A percentile compares a stretch with the other conserved stretches of the same genome.
Evolutionary conservation across 2,888 invertebrate species (phyloP).

Genomic region (Halocaridina rubra): DNA sequence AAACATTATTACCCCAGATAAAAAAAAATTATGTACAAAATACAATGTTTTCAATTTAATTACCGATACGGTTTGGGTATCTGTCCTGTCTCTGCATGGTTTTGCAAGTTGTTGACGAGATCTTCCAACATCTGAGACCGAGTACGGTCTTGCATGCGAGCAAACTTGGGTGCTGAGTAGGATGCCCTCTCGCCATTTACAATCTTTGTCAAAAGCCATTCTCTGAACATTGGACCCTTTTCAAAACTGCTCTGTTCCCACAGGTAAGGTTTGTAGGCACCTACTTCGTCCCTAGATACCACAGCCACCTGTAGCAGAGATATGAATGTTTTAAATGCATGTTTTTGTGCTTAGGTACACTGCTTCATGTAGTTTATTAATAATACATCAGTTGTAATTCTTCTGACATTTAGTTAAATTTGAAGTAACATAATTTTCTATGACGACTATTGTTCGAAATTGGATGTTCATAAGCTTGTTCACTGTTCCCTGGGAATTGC

Average conservation of each 20-base stretch:
- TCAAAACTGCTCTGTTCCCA: slow-evolving; percentile 96
- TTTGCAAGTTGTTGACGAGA: slow-evolving; percentile 91
- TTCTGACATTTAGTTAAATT: too few relatives aligned
- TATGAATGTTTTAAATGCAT: not conserved
- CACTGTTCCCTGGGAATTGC: too few relatives aligned
- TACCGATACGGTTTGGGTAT: slow-evolving; percentile 92
- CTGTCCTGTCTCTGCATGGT: slow-evolving; percentile 94
- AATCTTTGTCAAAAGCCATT: slow-evolving; percentile 93
- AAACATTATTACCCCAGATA: too few relatives aligned
- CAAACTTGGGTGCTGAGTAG: slow-evolving; percentile 94
- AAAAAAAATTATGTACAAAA: too few relatives aligned
- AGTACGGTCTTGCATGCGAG: slow-evolving; percentile 93
- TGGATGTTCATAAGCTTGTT: too few relatives aligned
- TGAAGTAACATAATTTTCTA: too few relatives aligned
- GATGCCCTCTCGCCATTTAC: slow-evolving; percentile 94
- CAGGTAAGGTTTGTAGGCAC: slow-evolving; percentile 93
- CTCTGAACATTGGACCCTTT: slow-evolving; percentile 94
- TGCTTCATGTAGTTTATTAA: too few relatives aligned
- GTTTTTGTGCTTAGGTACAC: too few relatives aligned
- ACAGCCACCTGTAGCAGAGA: slow-evolving; percentile 79
- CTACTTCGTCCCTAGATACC: slow-evolving; percentile 93
- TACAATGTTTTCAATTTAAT: too few relatives aligned
- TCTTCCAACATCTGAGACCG: slow-evolving; percentile 94
- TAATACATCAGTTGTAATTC: too few relatives aligned
- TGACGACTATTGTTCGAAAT: too few relatives aligned